phyloP scores from a whole-genome alignment of 1,140 invertebrate species.

The Megathymus violae region DNA sequence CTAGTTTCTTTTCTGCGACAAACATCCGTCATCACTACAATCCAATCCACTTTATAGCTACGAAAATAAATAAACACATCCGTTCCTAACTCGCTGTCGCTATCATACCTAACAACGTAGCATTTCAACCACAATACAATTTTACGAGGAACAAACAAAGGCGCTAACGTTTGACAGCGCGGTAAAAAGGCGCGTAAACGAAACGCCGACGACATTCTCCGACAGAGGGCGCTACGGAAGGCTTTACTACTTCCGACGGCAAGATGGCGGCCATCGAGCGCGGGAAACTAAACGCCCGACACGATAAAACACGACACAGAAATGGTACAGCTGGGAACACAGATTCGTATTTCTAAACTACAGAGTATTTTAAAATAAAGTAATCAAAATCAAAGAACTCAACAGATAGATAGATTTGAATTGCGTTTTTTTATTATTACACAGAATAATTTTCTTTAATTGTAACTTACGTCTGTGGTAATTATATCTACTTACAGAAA shows the following conservation, averaged over 20 bases:
- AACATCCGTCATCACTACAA: too few species aligned
- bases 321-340: constrained; percentile 26
- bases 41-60: too few species aligned
- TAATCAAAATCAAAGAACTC: too few species aligned
- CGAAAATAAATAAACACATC: constrained; percentile 20
- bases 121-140: constrained; percentile 43
- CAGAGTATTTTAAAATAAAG: too few species aligned
- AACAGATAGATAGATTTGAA: too few species aligned
- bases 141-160: constrained; percentile 45
- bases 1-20: too few species aligned
- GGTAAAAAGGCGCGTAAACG: constrained; percentile 54
- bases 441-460: too few species aligned
- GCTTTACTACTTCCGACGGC: constrained; percentile 79
- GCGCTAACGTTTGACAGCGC: constrained; percentile 36
- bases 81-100: neutral
- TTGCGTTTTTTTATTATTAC: too few species aligned
- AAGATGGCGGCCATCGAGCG: constrained; percentile 70
- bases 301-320: constrained; percentile 59
- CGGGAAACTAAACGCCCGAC: constrained; percentile 60
- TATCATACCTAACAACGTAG: constrained; percentile 1
- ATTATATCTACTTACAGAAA: too few species aligned
- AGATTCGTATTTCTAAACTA: constrained; percentile 12
- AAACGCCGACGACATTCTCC: constrained; percentile 50
- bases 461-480: too few species aligned
- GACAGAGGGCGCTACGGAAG: constrained; percentile 64